Evolutionary conservation across 2,797 vertebrate genomes (phyloP), one percentile per base, ranked within the genome.

Genomic region (Anguilla obscura): DNA sequence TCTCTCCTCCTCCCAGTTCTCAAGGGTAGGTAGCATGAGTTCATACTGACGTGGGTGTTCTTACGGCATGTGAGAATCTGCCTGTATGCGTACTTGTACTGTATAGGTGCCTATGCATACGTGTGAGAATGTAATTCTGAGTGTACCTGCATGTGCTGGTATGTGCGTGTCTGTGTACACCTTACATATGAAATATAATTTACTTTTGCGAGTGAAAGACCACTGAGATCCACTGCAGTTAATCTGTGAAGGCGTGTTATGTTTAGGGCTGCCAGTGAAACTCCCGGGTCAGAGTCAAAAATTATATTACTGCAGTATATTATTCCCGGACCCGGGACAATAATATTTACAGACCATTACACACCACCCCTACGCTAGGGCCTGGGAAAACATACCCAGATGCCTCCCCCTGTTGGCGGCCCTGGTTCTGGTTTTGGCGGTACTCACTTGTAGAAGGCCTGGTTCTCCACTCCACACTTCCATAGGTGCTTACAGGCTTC

Each of bases 401-500:
- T 45, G 40, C 40, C 40, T 45, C 40, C 40, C 40, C 40, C 40
- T 45, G 40, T 45, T 45, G 40, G 40, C 40, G 40, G 40, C 30
- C 18, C 16, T 80, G 36, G 45, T 24, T 24, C 5, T 33, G 76
- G 18, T 24, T 80, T 45, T 7, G 76, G n/a, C 18, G 50, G 80
- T 7, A 97, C 98, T 97, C 91, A 99, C 98, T 99, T 99, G 94
- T 98, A 99, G 93, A 99, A 99, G 45, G 98, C 98, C 93, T 99
- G 98, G 92, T 99, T 98, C 93, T 99, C 98, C 14, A 99, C 98
- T 4, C 98, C 98, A 0, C 98, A 99, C 94, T 99, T 99, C 98
- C 98, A 99, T 90, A 99, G 97, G 93, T 99, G 98, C 86, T 99
- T 99, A 95, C 98, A 99, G 90, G 98, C 98, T 95, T 99, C 98